These are phyloP conservation scores for Tyria jacobaeae DNA, from an alignment of 2,888 invertebrate genomes.

Conservation along the genomic window DNA sequence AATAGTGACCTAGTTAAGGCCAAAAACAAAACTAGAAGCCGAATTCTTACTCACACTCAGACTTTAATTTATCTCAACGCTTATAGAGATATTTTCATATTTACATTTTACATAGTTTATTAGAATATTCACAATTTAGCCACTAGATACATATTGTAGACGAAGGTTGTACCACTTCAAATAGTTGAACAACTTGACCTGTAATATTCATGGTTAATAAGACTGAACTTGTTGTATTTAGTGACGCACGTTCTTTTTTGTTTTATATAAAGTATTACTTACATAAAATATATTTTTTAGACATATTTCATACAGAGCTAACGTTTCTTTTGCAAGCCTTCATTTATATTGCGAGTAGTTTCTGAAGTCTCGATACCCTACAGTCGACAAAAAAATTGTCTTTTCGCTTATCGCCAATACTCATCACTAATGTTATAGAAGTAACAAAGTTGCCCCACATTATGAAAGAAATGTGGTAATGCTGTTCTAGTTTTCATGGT, in stretches of 20 bases:
- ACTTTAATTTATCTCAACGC: not conserved
- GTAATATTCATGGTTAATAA: constrained; percentile 28
- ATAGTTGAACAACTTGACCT: constrained; percentile 33
- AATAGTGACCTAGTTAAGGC: no score
- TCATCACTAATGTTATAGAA: not conserved
- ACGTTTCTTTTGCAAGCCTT: not conserved
- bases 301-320: not conserved
- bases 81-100: not conserved
- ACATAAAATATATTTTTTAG: not conserved
- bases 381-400: no score
- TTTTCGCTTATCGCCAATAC: not conserved
- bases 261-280: not conserved
- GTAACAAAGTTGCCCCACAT: not conserved
- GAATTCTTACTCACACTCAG: not conserved
- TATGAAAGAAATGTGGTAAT: not conserved
- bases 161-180: constrained; percentile 3
- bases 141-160: not conserved
- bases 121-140: not conserved
- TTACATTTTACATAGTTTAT: no score
- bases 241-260: not conserved
- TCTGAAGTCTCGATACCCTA: not conserved
- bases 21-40: not conserved
- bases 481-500: not conserved
- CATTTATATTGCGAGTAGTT: not conserved
- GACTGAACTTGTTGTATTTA: not conserved